A percentile compares a stretch with the other conserved stretches of the same genome.
Evolutionary conservation across 64 coral and sea anemone species (phyloP).

Genomic region (Dendrophyllia cribrosa): DNA sequence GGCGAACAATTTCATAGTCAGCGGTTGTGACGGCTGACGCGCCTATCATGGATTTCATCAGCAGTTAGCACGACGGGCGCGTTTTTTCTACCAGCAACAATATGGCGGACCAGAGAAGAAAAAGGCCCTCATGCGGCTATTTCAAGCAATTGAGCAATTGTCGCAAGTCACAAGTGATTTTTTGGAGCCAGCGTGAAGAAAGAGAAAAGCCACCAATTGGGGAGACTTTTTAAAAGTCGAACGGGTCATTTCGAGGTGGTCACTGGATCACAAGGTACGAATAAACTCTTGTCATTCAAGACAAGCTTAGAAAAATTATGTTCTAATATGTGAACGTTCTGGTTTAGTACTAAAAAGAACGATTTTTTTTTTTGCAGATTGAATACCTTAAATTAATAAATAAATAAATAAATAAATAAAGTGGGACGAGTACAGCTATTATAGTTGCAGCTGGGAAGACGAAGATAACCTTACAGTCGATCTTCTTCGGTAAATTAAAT

Average conservation of each 20-base stretch:
- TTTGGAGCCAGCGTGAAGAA: background rate
- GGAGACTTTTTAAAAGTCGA: slow-evolving; percentile 10
- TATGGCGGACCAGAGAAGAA: background rate
- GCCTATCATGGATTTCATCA: too few relatives aligned
- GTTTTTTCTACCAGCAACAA: too few relatives aligned
- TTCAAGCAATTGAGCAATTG: slow-evolving; percentile 11
- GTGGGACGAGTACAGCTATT: slow-evolving; percentile 26
- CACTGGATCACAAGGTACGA: background rate
- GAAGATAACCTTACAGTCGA: slow-evolving; percentile 38
- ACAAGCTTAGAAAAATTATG: background rate
- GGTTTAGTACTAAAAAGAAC: background rate
- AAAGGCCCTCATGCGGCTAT: background rate
- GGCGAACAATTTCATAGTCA: too few relatives aligned
- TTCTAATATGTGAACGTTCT: background rate
- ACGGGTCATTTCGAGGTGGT: background rate
- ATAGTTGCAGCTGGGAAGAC: slow-evolving; percentile 42
- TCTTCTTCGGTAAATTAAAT: slow-evolving; percentile 45
- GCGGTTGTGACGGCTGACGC: too few relatives aligned
- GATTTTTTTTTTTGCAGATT: slow-evolving; percentile 7
- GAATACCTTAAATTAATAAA: too few relatives aligned
- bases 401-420: too few relatives aligned
- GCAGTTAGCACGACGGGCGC: too few relatives aligned
- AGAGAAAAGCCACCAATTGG: background rate
- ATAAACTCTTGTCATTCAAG: background rate
- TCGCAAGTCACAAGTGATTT: slow-evolving; percentile 17